These are phyloP conservation scores for Pachyrhynchus sulphureomaculatus DNA, from an alignment of 1,140 invertebrate genomes.

Conservation along the genomic window DNA sequence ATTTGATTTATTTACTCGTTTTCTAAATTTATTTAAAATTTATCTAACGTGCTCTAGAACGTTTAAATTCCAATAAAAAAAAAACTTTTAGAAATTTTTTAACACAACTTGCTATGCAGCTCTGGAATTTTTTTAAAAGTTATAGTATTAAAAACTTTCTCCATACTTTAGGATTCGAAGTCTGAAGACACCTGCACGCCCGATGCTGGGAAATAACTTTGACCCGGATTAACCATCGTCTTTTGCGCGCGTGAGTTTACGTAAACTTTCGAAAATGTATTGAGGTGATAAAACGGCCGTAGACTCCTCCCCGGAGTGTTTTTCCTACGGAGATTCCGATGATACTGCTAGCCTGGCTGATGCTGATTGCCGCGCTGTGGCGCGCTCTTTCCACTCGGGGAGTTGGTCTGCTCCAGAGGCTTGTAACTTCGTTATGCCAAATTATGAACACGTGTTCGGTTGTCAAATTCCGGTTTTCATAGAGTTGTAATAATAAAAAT, in stretches of 20 bases:
- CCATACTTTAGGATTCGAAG: neutral
- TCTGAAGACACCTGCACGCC: neutral
- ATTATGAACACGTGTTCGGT: slow-evolving; percentile 16
- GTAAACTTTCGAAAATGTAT: slow-evolving; percentile 6
- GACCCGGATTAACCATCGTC: neutral
- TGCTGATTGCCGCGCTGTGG: slow-evolving; percentile 14
- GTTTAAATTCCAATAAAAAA: too few species aligned
- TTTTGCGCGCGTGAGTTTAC: slow-evolving; percentile 4
- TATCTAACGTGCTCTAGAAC: too few species aligned
- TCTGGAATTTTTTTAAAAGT: slow-evolving; percentile 2
- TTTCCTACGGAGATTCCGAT: slow-evolving; percentile 11
- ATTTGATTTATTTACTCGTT: too few species aligned
- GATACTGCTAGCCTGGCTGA: slow-evolving; percentile 27
- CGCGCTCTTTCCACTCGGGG: slow-evolving; percentile 24
- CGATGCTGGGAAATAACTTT: neutral
- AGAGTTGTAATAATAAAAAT: neutral
- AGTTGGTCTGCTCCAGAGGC: slow-evolving; percentile 6
- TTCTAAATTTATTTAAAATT: too few species aligned
- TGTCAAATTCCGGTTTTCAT: neutral
- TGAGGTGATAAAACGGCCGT: neutral
- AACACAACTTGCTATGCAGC: slow-evolving; percentile 2
- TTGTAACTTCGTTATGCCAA: slow-evolving; percentile 4
- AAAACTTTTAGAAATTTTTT: slow-evolving; percentile 9
- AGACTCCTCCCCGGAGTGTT: neutral
- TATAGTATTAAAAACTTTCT: neutral